Evolutionary conservation across 2,797 vertebrate species (phyloP).

Genomic region (Sebastes ruberrimus): DNA sequence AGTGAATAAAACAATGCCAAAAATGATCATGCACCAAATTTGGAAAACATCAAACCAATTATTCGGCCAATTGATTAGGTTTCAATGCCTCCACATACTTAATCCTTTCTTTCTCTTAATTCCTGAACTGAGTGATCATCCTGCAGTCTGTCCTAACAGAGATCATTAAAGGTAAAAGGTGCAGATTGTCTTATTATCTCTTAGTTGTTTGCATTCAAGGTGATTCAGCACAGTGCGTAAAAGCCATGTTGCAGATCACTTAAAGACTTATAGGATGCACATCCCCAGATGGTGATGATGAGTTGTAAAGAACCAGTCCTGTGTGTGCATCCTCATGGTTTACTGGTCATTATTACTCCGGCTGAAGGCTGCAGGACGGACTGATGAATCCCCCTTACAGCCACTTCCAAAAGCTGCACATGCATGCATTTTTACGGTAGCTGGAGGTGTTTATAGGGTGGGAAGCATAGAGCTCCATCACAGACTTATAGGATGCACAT

Average conservation of each 20-base stretch:
- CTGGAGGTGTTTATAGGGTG: background rate
- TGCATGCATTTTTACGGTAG: background rate
- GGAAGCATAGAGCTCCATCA: background rate
- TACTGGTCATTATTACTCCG: background rate
- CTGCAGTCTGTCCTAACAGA: background rate
- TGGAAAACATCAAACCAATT: background rate
- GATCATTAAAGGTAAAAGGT: background rate
- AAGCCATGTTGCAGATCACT: background rate
- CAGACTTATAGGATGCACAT: too few relatives aligned
- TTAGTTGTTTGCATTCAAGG: background rate
- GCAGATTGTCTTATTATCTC: background rate
- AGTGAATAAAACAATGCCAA: background rate
- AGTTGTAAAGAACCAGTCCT: background rate
- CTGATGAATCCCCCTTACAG: background rate
- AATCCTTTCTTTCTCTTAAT: too few relatives aligned
- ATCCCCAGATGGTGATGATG: background rate
- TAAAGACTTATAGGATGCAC: too few relatives aligned
- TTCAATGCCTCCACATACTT: background rate
- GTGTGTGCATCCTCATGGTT: background rate
- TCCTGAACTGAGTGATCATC: constrained; percentile 7
- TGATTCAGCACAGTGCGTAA: too few relatives aligned
- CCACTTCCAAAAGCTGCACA: background rate
- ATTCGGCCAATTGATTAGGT: background rate
- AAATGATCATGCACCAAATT: background rate
- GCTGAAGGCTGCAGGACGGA: background rate